phyloP scores from a whole-genome alignment of 2,888 invertebrate species.

The Pammene fasciana region DNA sequence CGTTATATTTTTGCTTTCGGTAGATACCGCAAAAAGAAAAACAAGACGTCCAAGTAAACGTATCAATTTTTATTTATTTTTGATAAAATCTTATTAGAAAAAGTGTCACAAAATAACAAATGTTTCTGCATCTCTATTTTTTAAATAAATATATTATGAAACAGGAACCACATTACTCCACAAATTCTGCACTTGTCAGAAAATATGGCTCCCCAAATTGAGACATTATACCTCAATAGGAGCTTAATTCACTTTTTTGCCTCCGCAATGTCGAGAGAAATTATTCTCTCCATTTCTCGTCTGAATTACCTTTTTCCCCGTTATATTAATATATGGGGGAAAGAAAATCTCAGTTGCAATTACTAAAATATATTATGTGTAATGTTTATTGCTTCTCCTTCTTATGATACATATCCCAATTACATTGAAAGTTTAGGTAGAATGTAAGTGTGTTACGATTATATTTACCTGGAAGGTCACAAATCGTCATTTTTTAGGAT shows the following conservation, averaged over 20 bases:
- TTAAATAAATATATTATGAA: no score
- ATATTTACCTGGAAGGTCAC: no score
- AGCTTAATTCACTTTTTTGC: conserved; percentile 33
- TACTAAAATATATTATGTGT: conserved; percentile 4
- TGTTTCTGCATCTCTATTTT: no score
- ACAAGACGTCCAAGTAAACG: no score
- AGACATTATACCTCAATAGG: conserved; percentile 22
- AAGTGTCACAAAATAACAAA: no score
- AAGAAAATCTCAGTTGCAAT: conserved; percentile 20
- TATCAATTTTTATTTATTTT: no score
- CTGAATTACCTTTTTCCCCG: conserved; percentile 26
- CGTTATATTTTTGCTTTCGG: no score
- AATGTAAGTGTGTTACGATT: no score
- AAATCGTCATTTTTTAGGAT: no score
- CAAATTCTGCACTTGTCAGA: background rate
- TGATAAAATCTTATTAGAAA: no score
- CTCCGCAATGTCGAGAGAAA: conserved; percentile 22
- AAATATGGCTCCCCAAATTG: conserved; percentile 25
- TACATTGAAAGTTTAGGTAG: background rate
- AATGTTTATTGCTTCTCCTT: background rate
- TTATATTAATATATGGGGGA: conserved; percentile 23
- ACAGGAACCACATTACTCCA: background rate
- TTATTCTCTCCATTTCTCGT: conserved; percentile 29
- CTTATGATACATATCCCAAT: background rate
- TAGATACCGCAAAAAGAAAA: no score